A percentile compares a stretch with the other conserved stretches of the same genome.
Evolutionary conservation across 2,113 vertebrate genomes (phyloP).

Genomic region (Ptychochromis oligacanthus): DNA sequence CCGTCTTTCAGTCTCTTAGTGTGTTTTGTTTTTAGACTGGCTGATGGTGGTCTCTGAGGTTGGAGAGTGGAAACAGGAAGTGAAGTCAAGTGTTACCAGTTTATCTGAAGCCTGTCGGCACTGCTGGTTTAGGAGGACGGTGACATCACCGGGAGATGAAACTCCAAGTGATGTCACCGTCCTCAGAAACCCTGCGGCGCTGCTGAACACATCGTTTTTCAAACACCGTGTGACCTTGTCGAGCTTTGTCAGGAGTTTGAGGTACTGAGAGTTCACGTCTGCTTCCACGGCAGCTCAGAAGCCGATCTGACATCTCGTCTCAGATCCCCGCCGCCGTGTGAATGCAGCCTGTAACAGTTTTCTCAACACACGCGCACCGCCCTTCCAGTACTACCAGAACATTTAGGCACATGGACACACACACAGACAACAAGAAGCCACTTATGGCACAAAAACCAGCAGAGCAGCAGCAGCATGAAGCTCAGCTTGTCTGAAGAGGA

Average conservation of each 20-base stretch:
- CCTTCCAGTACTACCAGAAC: conserved; percentile 22
- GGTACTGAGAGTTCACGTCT: conserved; percentile 34
- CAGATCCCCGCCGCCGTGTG: background rate
- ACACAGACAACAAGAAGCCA: conserved; percentile 47
- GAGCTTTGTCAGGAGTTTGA: conserved; percentile 1
- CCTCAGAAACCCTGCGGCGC: conserved; percentile 10
- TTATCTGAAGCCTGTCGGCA: conserved; percentile 25
- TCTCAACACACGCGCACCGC: background rate
- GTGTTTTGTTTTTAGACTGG: conserved; percentile 20
- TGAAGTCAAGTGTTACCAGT: conserved; percentile 63
- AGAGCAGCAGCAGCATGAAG: conserved; percentile 30
- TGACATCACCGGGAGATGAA: background rate
- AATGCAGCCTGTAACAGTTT: conserved; percentile 55
- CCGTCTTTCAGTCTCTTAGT: conserved; percentile 20
- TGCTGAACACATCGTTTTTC: conserved; percentile 9
- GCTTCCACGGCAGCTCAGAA: conserved; percentile 10
- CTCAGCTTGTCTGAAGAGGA: background rate
- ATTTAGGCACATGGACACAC: conserved; percentile 54
- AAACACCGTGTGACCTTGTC: background rate
- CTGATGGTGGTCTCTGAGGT: background rate
- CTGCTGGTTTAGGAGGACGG: background rate
- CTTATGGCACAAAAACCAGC: conserved; percentile 55
- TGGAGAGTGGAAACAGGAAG: conserved; percentile 38
- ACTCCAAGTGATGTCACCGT: background rate
- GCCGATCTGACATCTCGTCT: background rate